Evolutionary conservation across 1,140 invertebrate genomes (phyloP).

Genomic region (Ceratina calcarata): DNA sequence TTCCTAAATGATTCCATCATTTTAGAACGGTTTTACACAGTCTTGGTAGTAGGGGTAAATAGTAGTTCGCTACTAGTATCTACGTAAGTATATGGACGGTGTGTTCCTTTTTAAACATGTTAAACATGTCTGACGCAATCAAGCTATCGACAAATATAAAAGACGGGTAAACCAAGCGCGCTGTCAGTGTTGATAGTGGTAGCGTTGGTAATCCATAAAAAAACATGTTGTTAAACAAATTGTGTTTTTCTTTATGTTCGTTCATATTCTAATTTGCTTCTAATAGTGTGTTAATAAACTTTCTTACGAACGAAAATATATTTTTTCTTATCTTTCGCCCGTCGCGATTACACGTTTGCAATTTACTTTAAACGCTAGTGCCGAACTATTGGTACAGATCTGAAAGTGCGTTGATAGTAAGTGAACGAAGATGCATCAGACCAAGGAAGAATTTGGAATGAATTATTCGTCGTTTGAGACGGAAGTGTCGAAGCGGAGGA

Average conservation of each 20-base stretch:
- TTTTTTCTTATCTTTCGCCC: neutral
- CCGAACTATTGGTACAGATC: neutral
- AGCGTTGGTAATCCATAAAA: slow-evolving; percentile 30
- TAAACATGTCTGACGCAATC: slow-evolving; percentile 77
- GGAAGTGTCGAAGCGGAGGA: slow-evolving; percentile 71
- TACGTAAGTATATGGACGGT: neutral
- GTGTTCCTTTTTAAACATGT: slow-evolving; percentile 63
- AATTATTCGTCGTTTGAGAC: slow-evolving; percentile 75
- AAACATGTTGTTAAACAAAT: neutral
- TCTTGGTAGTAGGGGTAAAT: neutral
- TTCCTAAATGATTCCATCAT: neutral
- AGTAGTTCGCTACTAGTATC: neutral
- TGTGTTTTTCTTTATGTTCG: neutral
- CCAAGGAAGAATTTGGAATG: slow-evolving; percentile 64
- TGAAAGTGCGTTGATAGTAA: neutral
- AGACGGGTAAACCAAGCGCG: slow-evolving; percentile 62
- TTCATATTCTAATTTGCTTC: too few species aligned
- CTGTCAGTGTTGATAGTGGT: slow-evolving; percentile 67
- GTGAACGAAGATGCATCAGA: slow-evolving; percentile 19
- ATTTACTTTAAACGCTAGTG: too few species aligned
- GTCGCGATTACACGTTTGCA: neutral
- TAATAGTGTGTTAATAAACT: neutral
- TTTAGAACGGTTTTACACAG: neutral
- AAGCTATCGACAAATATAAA: slow-evolving; percentile 77
- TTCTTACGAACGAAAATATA: neutral